phyloP scores from a whole-genome alignment of 2,797 vertebrate species.

The Alfaro cultratus region DNA sequence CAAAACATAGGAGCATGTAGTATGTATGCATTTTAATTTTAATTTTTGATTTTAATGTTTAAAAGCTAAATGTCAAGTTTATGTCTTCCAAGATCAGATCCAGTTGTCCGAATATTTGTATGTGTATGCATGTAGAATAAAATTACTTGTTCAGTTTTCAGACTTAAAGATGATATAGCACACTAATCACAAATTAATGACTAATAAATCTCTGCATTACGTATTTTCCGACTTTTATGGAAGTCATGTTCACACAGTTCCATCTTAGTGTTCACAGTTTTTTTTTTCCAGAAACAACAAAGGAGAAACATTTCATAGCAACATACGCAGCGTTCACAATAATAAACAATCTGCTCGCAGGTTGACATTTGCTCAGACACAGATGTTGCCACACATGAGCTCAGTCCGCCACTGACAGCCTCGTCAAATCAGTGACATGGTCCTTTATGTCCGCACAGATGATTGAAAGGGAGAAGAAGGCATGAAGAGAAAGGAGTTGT shows the following conservation, averaged over 20 bases:
- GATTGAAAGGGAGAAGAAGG: constrained; percentile 46
- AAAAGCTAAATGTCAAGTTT: not conserved
- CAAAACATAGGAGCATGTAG: no score
- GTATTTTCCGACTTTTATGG: not conserved
- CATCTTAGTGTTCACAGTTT: not conserved
- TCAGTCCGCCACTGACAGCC: constrained; percentile 44
- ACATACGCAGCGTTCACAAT: not conserved
- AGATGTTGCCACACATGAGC: constrained; percentile 1
- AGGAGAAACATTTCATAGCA: not conserved
- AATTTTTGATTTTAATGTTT: not conserved
- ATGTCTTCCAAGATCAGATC: not conserved
- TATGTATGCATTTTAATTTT: not conserved
- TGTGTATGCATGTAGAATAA: not conserved
- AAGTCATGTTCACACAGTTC: not conserved
- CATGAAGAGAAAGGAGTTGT: constrained; percentile 63
- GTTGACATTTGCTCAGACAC: constrained; percentile 25
- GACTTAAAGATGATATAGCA: not conserved
- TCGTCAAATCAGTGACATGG: constrained; percentile 63
- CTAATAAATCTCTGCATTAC: not conserved
- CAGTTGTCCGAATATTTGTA: not conserved
- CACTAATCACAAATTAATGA: not conserved
- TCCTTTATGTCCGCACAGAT: constrained; percentile 60
- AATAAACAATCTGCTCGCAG: constrained; percentile 27
- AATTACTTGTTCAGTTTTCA: not conserved
- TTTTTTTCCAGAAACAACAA: no score